Evolutionary conservation across 2,113 vertebrate genomes (phyloP), one percentile per base, ranked within the genome.

Genomic region (Rhinolophus sinicus): DNA sequence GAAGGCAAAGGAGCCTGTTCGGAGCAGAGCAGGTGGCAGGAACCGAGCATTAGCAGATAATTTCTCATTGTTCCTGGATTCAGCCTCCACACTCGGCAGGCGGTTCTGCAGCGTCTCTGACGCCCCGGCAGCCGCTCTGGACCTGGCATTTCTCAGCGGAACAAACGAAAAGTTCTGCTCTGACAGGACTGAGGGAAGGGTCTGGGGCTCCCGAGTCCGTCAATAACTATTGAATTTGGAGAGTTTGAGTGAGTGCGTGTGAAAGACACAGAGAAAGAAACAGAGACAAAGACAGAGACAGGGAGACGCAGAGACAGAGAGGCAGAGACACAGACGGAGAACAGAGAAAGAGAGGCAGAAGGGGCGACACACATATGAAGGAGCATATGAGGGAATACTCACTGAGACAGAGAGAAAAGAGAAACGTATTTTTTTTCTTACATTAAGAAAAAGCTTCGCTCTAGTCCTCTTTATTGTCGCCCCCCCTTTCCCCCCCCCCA

Each of bases 11-110:
- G 96, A 91, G 92, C 76, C 97, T 96, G 81, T 95, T 97, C 1
- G 2, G 94, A 96, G 96, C 97, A 97, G 96, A 97, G 97, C 92
- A 96, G 94, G 97, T 95, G 90, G 88, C 16, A 83, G 69, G 90
- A 95, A 75, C 64, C 1, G 47, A 95, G 94, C 84, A 97, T 93
- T 93, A 70, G 88, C 93, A 96, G 96, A 98, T 92, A 93, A 97
- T 94, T 94, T 96, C 93, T 97, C 73, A 33, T 95, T 97, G 78
- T 82, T 87, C 92, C 70, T 4, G 0, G 91, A 58, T 64, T 95
- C 97, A 73, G 18, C 96, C 54, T 97, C 81, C 76, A 96, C 95
- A 95, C 88, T 81, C 76, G 26, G 90, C 95, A 95, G 95, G 92
- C 78, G 13, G 95, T 78, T 97, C 95, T 97, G 97, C 94, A 81